Evolutionary conservation across 2,888 invertebrate genomes (phyloP).

Genomic region (Ennomos fuscantarius): DNA sequence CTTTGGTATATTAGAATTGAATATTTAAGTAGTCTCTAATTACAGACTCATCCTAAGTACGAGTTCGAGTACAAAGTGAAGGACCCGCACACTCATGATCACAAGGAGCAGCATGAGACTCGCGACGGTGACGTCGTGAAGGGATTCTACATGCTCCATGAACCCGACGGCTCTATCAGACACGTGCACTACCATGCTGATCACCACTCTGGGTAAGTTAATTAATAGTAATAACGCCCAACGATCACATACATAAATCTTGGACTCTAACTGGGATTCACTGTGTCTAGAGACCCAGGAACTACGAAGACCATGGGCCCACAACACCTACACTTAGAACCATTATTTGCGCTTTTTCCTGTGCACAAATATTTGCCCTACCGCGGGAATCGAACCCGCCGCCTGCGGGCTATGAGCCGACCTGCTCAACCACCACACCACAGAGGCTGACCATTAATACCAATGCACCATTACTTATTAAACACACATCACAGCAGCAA

Average conservation of each 20-base stretch:
- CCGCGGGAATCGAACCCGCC: too few relatives aligned
- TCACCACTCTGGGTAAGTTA: conserved; percentile 47
- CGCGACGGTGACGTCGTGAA: conserved; percentile 59
- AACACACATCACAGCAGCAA: too few relatives aligned
- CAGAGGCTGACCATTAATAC: too few relatives aligned
- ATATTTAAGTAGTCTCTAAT: not conserved
- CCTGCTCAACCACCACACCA: too few relatives aligned
- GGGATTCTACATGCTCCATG: conserved; percentile 37
- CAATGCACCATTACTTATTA: not conserved
- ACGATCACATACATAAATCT: not conserved
- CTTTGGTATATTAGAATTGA: too few relatives aligned
- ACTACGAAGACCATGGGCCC: too few relatives aligned
- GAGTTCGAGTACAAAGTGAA: conserved; percentile 68
- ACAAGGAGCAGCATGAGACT: conserved; percentile 61
- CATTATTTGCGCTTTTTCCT: too few relatives aligned
- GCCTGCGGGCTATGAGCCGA: too few relatives aligned
- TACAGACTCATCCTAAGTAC: conserved; percentile 41
- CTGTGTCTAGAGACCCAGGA: too few relatives aligned
- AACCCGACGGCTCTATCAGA: conserved; percentile 38
- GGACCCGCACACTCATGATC: conserved; percentile 69
- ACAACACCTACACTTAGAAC: too few relatives aligned
- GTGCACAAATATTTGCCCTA: too few relatives aligned
- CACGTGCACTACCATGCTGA: conserved; percentile 39
- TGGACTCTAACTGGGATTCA: too few relatives aligned
- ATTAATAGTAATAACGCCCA: conserved; percentile 36